Base-by-base conservation (phyloP, 2,888 invertebrate species). In the Chalcosyrphus nemorum region DNA sequence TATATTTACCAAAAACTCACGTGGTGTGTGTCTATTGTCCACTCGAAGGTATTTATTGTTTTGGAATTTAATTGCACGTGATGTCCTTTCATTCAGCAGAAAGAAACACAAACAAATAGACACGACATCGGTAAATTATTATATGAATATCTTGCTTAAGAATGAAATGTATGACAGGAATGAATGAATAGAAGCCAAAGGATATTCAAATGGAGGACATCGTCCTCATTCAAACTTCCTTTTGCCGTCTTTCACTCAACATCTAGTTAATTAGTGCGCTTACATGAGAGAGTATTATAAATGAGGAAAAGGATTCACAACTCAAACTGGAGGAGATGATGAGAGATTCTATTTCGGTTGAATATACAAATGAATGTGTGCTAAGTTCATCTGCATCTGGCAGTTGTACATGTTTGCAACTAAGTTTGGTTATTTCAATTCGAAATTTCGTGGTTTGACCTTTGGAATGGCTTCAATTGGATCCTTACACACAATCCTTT, bases 51-150 rank as follows among this genome's bases (percentile, higher is more conserved):
- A 13, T 24, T 7, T n/a, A 17, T 61, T 61, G 41, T 24, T 38
- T 29, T 27, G 17, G 38, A 45, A 27, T 57, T 57, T 45, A 66
- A 75, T 57, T 50, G 38, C 57, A 75, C 66, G 75, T 66, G 66
- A 66, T 74, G 57, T 57, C 57, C 41, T 63, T 47, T 59, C 66
- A 21, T 75, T 50, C 50, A 66, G 50, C 66, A 75, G 27, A 57
- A 47, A 56, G 32, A 63, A 54, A 47, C 4, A 56, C 43, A 63
- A 54, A 47, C 4, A 24, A 45, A 56, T 17, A 41, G 32, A 17
- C 13, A 74, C 1, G 4, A 35, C 35, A 19, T 56, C 56, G 56
- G 21, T n/a, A 9, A 38, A 38, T 38, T 13, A 27, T 17, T 54
- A 9, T 13, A 24, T n/a, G n/a, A 5, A 54, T 9, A 50, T n/a